These are phyloP conservation scores for Mobula hypostoma DNA, from an alignment of 2,113 vertebrate genomes.

Conservation along the genomic window DNA sequence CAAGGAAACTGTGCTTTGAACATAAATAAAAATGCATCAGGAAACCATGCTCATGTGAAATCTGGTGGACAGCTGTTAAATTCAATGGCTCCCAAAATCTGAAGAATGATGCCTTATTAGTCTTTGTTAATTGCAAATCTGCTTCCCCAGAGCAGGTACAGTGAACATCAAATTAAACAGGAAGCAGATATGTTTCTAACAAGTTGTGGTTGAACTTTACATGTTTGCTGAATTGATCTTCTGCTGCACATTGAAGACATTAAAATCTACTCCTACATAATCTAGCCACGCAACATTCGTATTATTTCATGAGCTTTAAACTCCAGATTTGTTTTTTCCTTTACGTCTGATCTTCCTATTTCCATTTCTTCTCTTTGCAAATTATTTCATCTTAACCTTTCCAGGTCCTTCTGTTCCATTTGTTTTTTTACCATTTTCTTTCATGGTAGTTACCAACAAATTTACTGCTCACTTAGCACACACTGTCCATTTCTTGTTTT, in stretches of 20 bases:
- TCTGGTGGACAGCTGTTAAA: neutral
- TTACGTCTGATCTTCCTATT: neutral
- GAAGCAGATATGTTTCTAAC: neutral
- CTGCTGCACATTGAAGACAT: neutral
- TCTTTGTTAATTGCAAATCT: neutral
- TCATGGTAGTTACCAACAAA: neutral
- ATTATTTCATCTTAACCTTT: neutral
- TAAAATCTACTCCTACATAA: neutral
- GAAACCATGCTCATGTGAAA: neutral
- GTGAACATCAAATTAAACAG: neutral
- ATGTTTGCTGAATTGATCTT: neutral
- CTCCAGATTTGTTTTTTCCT: neutral
- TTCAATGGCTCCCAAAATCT: neutral
- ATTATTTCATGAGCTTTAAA: neutral
- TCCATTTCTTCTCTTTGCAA: neutral
- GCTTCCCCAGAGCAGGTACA: neutral
- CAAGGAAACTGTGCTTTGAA: neutral
- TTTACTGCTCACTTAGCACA: neutral
- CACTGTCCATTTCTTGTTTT: neutral
- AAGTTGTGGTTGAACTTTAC: neutral
- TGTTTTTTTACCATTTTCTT: neutral
- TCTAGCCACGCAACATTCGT: neutral
- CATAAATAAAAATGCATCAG: neutral
- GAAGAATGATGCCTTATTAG: neutral
- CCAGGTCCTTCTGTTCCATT: neutral